These are phyloP conservation scores for Melanostoma mellinum DNA, from an alignment of 2,888 invertebrate species.

Conservation along the genomic window DNA sequence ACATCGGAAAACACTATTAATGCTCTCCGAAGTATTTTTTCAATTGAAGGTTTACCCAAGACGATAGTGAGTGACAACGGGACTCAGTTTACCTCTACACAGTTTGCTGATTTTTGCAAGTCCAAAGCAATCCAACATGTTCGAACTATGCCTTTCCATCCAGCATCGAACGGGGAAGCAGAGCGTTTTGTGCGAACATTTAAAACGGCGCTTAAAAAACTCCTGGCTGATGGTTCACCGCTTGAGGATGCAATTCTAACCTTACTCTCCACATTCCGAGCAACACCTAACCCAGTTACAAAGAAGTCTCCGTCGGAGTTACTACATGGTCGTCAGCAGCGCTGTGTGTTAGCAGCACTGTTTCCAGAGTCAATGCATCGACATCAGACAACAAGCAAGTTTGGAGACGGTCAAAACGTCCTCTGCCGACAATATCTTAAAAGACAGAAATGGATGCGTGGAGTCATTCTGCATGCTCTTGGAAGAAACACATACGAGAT, in stretches of 20 bases:
- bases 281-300: neutral
- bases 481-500: no score
- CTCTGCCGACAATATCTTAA: no score
- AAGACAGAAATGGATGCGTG: no score
- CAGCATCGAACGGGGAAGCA: slow-evolving; percentile 9
- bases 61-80: neutral
- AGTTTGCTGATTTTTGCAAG: no score
- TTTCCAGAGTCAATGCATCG: no score
- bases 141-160: neutral
- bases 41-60: no score
- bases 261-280: neutral
- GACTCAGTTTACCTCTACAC: neutral
- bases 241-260: neutral
- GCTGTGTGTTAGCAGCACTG: slow-evolving; percentile 5
- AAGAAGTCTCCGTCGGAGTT: neutral
- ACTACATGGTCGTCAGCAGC: slow-evolving; percentile 3
- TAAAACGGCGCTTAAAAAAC: neutral
- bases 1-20: neutral
- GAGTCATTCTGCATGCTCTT: no score
- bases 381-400: slow-evolving; percentile 6
- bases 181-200: slow-evolving; percentile 5
- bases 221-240: neutral
- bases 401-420: neutral
- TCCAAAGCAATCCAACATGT: no score
- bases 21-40: slow-evolving; percentile 3